A percentile compares a stretch with the other conserved stretches of the same genome.
Evolutionary conservation across 1,140 invertebrate genomes (phyloP).

Genomic region (Neodiprion lecontei): DNA sequence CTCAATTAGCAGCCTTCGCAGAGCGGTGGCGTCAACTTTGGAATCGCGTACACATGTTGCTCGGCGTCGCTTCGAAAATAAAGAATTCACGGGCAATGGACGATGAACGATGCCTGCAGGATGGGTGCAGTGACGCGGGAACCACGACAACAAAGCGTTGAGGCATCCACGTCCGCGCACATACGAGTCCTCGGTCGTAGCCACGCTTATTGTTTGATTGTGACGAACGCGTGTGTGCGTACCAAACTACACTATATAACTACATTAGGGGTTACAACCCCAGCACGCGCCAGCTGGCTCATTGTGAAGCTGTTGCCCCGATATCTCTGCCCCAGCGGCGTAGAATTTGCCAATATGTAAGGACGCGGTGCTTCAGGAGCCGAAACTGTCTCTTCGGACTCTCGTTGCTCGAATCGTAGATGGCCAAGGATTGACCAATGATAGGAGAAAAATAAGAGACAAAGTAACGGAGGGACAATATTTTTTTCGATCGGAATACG

Average conservation of each 20-base stretch:
- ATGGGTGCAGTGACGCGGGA: slow-evolving; percentile 60
- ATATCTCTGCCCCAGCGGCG: slow-evolving; percentile 47
- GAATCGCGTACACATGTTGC: slow-evolving; percentile 29
- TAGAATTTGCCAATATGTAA: slow-evolving; percentile 29
- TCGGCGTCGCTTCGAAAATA: slow-evolving; percentile 23
- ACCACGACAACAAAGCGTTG: slow-evolving; percentile 60
- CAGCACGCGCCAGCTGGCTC: slow-evolving; percentile 63
- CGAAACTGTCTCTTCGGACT: too few relatives aligned
- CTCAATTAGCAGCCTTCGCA: slow-evolving; percentile 36
- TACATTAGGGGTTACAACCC: slow-evolving; percentile 59
- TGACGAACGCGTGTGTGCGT: slow-evolving; percentile 27
- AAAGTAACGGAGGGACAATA: too few relatives aligned
- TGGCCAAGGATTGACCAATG: too few relatives aligned
- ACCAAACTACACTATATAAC: slow-evolving; percentile 54
- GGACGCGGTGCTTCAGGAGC: background rate
- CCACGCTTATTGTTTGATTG: slow-evolving; percentile 5
- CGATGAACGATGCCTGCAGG: slow-evolving; percentile 25
- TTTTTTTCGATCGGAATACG: too few relatives aligned
- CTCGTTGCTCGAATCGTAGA: too few relatives aligned
- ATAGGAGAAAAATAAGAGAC: too few relatives aligned
- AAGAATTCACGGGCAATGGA: slow-evolving; percentile 15
- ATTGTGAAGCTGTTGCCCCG: slow-evolving; percentile 62
- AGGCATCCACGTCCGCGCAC: slow-evolving; percentile 48
- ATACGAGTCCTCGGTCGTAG: slow-evolving; percentile 23
- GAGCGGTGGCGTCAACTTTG: slow-evolving; percentile 26